Evolutionary conservation across 1,140 invertebrate genomes (phyloP).

Genomic region (Mercenaria mercenaria): DNA sequence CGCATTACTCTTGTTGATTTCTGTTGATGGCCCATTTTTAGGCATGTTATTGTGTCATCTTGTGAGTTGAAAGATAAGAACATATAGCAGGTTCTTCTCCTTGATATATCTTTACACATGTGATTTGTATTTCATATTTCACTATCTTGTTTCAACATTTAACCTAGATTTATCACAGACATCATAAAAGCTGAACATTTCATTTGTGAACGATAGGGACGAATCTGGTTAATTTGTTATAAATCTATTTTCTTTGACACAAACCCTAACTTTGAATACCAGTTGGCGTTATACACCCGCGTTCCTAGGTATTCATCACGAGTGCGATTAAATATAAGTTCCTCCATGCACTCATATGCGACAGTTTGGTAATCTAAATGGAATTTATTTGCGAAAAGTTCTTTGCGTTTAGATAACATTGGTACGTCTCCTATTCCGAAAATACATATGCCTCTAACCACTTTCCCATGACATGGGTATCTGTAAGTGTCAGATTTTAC

Average conservation of each 20-base stretch:
- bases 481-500: background rate
- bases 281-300: background rate
- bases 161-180: too few relatives aligned
- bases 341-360: slow-evolving; percentile 74
- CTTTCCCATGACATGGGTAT: slow-evolving; percentile 44
- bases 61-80: too few relatives aligned
- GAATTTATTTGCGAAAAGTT: slow-evolving; percentile 76
- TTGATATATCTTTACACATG: too few relatives aligned
- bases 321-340: slow-evolving; percentile 40
- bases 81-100: too few relatives aligned
- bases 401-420: background rate
- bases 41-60: too few relatives aligned
- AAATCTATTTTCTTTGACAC: slow-evolving; percentile 13
- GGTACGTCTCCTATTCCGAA: slow-evolving; percentile 62
- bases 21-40: too few relatives aligned
- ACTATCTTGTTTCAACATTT: too few relatives aligned
- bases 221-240: too few relatives aligned
- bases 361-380: slow-evolving; percentile 64
- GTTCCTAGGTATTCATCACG: background rate
- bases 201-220: too few relatives aligned
- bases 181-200: too few relatives aligned
- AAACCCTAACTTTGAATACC: slow-evolving; percentile 26
- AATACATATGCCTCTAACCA: slow-evolving; percentile 61
- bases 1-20: too few relatives aligned
- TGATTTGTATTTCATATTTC: too few relatives aligned